Evolutionary conservation across 2,888 invertebrate species (phyloP).

Genomic region (Chorisops tibialis): DNA sequence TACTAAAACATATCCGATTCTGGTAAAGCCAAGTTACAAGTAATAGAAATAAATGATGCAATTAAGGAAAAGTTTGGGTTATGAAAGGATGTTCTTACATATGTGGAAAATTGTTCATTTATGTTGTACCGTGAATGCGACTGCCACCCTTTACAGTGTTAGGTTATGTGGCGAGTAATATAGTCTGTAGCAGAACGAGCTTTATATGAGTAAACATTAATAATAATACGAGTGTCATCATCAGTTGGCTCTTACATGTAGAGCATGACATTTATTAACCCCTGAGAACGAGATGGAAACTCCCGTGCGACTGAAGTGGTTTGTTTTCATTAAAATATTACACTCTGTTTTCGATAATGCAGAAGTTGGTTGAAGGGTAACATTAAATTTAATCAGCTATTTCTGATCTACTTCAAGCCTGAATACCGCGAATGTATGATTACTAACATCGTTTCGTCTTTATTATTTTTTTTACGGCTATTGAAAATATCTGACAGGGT

Average conservation of each 20-base stretch:
- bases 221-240: slow-evolving; percentile 23
- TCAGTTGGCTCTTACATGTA: slow-evolving; percentile 23
- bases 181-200: not conserved
- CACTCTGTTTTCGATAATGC: no score
- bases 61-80: slow-evolving; percentile 24
- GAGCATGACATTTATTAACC: slow-evolving; percentile 24
- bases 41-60: slow-evolving; percentile 28
- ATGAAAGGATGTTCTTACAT: slow-evolving; percentile 17
- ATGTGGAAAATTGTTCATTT: not conserved
- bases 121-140: not conserved
- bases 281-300: not conserved
- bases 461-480: no score
- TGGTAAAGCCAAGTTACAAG: slow-evolving; percentile 16
- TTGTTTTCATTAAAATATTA: no score
- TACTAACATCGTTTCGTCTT: no score
- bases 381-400: no score
- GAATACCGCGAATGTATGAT: no score
- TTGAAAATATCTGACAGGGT: no score
- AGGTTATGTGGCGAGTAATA: no score
- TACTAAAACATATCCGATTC: not conserved
- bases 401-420: no score
- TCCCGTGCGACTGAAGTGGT: no score
- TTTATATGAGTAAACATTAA: slow-evolving; percentile 18
- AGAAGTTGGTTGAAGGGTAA: no score
- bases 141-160: not conserved